These are phyloP conservation scores for Corythornis vintsioides DNA, from an alignment of 2,113 vertebrate genomes.

Conservation along the genomic window DNA sequence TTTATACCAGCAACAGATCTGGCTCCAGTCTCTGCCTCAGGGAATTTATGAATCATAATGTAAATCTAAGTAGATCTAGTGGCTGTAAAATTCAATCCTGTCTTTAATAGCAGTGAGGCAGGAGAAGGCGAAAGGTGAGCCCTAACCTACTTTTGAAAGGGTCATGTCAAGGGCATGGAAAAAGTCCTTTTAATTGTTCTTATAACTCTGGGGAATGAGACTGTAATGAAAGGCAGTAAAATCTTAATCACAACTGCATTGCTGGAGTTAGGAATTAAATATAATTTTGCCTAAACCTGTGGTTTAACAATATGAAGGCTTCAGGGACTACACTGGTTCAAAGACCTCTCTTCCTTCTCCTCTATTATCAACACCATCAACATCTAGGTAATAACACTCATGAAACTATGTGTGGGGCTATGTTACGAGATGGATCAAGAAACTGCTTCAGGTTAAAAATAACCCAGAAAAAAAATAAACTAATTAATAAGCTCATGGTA, in stretches of 20 bases:
- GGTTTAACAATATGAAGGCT: not conserved
- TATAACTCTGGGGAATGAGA: not conserved
- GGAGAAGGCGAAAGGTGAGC: conserved; percentile 56
- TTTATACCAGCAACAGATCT: conserved; percentile 54
- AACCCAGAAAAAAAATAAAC: conserved; percentile 1
- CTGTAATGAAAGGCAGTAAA: conserved; percentile 48
- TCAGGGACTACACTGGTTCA: not conserved
- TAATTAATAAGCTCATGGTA: not conserved
- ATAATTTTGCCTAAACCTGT: not conserved
- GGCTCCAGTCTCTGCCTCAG: conserved; percentile 24
- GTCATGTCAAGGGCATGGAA: conserved; percentile 55
- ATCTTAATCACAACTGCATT: conserved; percentile 12
- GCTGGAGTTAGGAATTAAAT: conserved; percentile 12
- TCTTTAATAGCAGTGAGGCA: conserved; percentile 50
- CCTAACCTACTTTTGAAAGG: conserved; percentile 53
- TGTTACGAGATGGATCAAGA: not conserved
- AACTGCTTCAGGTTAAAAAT: conserved; percentile 25
- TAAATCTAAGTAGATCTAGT: conserved; percentile 54
- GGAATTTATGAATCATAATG: conserved; percentile 64
- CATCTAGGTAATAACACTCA: not conserved
- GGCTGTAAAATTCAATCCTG: conserved; percentile 60
- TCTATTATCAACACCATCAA: not conserved
- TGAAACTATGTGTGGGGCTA: not conserved
- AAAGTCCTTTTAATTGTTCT: conserved; percentile 49
- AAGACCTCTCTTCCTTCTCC: not conserved